A percentile compares a stretch with the other conserved stretches of the same genome.
phyloP scores from a whole-genome alignment of 2,888 invertebrate genomes.

The Bombylius discolor region DNA sequence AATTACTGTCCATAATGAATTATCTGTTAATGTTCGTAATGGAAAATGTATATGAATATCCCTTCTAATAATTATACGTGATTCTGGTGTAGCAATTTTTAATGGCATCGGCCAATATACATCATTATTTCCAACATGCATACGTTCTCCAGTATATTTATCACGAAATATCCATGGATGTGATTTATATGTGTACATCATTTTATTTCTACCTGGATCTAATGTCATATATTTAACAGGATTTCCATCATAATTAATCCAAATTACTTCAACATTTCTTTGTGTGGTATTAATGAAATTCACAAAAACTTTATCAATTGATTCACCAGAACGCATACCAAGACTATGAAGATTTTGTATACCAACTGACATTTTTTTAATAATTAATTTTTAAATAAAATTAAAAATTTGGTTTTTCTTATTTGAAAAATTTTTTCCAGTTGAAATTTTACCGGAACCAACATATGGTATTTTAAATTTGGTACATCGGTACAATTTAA shows the following conservation, averaged over 20 bases:
- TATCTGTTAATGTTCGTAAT: conserved; percentile 24
- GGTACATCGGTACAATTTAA: too few species aligned
- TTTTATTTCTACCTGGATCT: conserved; percentile 32
- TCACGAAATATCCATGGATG: conserved; percentile 81
- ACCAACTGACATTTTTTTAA: too few species aligned
- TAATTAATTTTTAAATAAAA: too few species aligned
- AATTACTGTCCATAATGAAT: conserved; percentile 22
- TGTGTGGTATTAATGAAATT: conserved; percentile 49
- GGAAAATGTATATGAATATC: conserved; percentile 27
- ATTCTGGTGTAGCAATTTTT: conserved; percentile 19
- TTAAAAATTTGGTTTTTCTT: too few species aligned
- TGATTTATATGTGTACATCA: conserved; percentile 59
- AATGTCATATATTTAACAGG: conserved; percentile 48
- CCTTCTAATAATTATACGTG: conserved; percentile 18
- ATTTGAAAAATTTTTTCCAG: too few species aligned
- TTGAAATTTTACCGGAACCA: too few species aligned
- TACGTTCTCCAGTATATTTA: conserved; percentile 49
- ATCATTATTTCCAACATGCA: conserved; percentile 43
- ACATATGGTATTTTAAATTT: too few species aligned
- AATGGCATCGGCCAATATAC: conserved; percentile 38
- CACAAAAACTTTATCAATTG: conserved; percentile 38
- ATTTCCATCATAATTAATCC: conserved; percentile 62
- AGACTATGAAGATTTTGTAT: too few species aligned
- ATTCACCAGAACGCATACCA: conserved; percentile 19
- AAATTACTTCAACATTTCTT: conserved; percentile 40